phyloP scores from a whole-genome alignment of 1,140 invertebrate genomes.

The Dendrolimus kikuchii region DNA sequence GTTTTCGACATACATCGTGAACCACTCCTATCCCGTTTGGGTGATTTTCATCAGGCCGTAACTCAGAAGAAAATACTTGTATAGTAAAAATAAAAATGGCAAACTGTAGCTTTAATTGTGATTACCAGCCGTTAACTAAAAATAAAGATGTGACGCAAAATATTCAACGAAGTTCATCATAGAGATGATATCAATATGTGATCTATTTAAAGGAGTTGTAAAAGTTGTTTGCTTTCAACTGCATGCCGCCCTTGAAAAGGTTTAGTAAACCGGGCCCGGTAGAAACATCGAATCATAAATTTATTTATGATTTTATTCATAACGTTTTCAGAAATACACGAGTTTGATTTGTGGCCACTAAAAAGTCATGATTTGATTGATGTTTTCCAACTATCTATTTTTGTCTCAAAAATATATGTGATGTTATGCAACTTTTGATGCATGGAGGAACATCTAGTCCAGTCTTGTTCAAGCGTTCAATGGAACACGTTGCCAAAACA shows the following conservation, averaged over 20 bases:
- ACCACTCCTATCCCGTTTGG: too few relatives aligned
- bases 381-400: conserved; percentile 7
- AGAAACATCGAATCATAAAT: conserved; percentile 28
- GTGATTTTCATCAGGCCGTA: too few relatives aligned
- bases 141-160: conserved; percentile 42
- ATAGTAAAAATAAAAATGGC: too few relatives aligned
- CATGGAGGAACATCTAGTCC: too few relatives aligned
- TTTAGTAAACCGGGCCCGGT: conserved; percentile 23
- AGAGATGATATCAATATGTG: conserved; percentile 42
- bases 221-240: conserved; percentile 46
- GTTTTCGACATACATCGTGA: too few relatives aligned
- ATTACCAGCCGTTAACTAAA: conserved; percentile 10
- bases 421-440: not conserved
- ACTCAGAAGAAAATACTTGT: too few relatives aligned
- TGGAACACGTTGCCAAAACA: too few relatives aligned
- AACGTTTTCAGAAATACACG: conserved; percentile 29
- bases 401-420: not conserved
- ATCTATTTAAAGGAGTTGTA: conserved; percentile 39
- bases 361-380: conserved; percentile 28
- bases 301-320: conserved; percentile 37
- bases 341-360: conserved; percentile 32
- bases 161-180: conserved; percentile 31
- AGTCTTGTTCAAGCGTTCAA: too few relatives aligned
- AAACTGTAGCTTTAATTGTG: too few relatives aligned
- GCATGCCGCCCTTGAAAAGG: conserved; percentile 44